Evolutionary conservation across 2,888 invertebrate genomes (phyloP).

Genomic region (Antitype chi): DNA sequence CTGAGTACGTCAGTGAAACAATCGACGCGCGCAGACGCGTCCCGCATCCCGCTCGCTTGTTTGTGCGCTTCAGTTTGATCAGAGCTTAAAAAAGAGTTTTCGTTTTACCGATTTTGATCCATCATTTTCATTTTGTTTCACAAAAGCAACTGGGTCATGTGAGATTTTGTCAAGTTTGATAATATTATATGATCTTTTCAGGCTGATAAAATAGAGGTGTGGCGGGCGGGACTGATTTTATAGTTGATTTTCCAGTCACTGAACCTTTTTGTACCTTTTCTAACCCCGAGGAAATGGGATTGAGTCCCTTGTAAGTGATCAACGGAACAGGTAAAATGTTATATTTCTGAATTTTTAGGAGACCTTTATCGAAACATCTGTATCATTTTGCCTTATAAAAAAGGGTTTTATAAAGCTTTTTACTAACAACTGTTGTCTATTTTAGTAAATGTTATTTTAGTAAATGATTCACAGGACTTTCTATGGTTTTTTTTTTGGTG

Average conservation of each 20-base stretch:
- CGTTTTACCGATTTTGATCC: constrained; percentile 12
- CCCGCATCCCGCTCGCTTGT: background rate
- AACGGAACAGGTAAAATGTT: constrained; percentile 22
- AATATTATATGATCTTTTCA: constrained; percentile 45
- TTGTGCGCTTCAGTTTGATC: background rate
- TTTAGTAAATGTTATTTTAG: background rate
- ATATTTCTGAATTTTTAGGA: background rate
- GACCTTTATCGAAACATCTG: background rate
- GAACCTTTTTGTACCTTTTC: constrained; percentile 43
- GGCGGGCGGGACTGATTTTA: constrained; percentile 29
- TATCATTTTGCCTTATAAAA: background rate
- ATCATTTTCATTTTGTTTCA: background rate
- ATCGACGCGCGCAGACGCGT: background rate
- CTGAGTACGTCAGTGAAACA: background rate
- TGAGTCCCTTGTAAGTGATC: constrained; percentile 42
- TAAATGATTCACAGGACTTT: no score
- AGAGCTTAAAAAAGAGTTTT: background rate
- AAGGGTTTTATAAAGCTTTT: background rate
- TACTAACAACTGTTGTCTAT: background rate
- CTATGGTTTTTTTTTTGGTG: no score
- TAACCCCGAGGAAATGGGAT: constrained; percentile 21
- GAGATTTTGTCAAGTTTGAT: constrained; percentile 3
- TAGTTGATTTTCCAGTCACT: constrained; percentile 44
- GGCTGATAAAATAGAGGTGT: constrained; percentile 8
- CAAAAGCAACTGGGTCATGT: background rate